These are phyloP conservation scores for Sebastiscus tertius DNA, from an alignment of 2,797 vertebrate genomes.

Conservation along the genomic window DNA sequence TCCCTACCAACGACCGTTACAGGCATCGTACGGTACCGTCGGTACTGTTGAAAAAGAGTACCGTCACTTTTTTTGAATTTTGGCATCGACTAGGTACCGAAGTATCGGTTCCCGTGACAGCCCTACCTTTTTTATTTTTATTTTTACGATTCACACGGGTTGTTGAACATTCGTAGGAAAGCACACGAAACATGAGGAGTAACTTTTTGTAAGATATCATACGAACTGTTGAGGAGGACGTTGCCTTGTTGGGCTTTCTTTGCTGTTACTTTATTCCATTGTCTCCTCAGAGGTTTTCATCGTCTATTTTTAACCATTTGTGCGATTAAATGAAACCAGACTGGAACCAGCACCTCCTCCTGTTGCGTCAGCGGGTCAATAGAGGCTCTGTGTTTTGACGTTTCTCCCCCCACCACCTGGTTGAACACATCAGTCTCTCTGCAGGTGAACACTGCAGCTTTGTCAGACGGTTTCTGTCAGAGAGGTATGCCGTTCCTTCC, in stretches of 20 bases:
- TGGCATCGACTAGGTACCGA: accelerated
- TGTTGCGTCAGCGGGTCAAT: neutral
- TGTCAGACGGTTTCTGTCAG: conserved; percentile 2
- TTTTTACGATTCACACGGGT: no score
- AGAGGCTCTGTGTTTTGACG: neutral
- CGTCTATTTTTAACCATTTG: neutral
- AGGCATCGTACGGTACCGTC: no score
- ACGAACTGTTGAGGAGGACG: no score
- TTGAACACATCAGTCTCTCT: neutral
- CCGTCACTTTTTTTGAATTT: accelerated
- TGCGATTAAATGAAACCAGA: neutral
- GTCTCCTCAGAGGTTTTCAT: neutral
- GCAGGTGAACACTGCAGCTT: conserved; percentile 17
- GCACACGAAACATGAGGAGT: accelerated
- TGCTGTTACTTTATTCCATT: neutral
- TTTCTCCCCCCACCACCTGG: neutral
- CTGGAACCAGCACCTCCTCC: neutral
- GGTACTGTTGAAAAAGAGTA: no score
- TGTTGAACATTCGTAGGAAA: no score
- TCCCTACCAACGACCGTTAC: no score
- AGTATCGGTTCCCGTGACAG: no score
- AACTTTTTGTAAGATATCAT: no score
- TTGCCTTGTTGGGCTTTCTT: neutral
- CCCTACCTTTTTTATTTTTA: no score
- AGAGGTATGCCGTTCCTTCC: neutral